Evolutionary conservation across 35 echinoderm and acorn worm genomes (phyloP), one percentile per base, ranked within the genome.

Genomic region (Ptychodera flava): DNA sequence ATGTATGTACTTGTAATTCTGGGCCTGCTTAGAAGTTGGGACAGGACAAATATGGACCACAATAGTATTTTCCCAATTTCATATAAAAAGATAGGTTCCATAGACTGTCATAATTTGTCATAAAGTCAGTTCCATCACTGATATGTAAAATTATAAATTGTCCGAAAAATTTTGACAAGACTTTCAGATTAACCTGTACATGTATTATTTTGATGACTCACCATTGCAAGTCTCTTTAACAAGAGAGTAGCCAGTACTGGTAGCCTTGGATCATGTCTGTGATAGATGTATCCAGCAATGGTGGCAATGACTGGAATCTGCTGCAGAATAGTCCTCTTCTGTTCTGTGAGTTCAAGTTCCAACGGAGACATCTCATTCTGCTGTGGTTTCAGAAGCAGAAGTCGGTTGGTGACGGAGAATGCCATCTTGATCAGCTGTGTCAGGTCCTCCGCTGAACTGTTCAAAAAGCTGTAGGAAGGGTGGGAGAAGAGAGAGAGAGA

Each of bases 251-350:
- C 92, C 38, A 97, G 92, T 16, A 92, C 94, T 16, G 95, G 92
- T 27, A 97, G 45, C 35, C 87, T 90, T 31, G 95, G 92, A 77
- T 97, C 92, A 78, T 89, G 90, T 76, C 83, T 87, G 82, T 97
- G 95, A 30, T 97, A 97, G 77, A 97, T 97, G 52, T 97, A 97
- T 1, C 92, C 85, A 0, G 95, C 92, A 33, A 97, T 94, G 0
- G 93, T 84, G 0, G 92, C 95, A 0, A 97, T 86, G 1, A 97
- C 80, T n/a, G 93, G 95, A 6, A 92, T 90, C 75, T 97, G 95
- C 36, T 97, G 95, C 34, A 92, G 92, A 36, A 97, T 77, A 35
- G 92, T 92, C 15, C 90, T 97, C 31, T 92, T 91, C 32, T 97
- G 95, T 33, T 92, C 86, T 16, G 95, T 97, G 76, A 97, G 85